Evolutionary conservation across 2,888 invertebrate species (phyloP).

Genomic region (Drosophila kambysellisi): DNA sequence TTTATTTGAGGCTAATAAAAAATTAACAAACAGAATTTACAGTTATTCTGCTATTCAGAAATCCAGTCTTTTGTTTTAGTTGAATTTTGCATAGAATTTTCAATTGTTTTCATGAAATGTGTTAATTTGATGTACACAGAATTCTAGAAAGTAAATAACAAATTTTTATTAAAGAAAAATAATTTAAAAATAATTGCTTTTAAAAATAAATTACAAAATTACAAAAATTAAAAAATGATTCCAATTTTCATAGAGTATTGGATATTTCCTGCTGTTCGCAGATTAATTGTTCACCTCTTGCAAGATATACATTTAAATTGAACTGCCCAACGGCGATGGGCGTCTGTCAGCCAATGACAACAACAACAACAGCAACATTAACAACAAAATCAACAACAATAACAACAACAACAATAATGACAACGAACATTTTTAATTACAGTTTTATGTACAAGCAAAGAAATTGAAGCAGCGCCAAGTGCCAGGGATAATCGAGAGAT

Average conservation of each 20-base stretch:
- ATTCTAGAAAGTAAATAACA: neutral
- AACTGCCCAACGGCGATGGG: conserved; percentile 26
- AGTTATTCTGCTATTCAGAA: too few relatives aligned
- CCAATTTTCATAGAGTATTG: neutral
- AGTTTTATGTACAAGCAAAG: conserved; percentile 57
- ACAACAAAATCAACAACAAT: neutral
- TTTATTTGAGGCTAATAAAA: too few relatives aligned
- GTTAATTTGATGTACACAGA: neutral
- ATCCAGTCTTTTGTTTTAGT: neutral
- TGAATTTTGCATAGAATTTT: neutral
- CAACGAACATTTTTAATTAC: conserved; percentile 70
- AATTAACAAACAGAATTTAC: too few relatives aligned
- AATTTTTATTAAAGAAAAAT: neutral
- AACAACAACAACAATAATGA: conserved; percentile 9
- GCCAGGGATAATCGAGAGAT: conserved; percentile 27
- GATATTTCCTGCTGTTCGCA: neutral
- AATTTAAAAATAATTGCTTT: neutral
- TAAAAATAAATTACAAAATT: neutral
- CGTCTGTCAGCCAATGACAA: conserved; percentile 14
- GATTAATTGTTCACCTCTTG: neutral
- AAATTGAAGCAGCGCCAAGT: conserved; percentile 43
- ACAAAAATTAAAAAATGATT: neutral
- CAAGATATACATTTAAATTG: conserved; percentile 60
- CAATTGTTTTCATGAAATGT: neutral
- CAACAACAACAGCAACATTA: conserved; percentile 2